Conservation (phyloP, 2,113 vertebrate genomes). For the Machaerirhynchus nigripectus region DNA sequence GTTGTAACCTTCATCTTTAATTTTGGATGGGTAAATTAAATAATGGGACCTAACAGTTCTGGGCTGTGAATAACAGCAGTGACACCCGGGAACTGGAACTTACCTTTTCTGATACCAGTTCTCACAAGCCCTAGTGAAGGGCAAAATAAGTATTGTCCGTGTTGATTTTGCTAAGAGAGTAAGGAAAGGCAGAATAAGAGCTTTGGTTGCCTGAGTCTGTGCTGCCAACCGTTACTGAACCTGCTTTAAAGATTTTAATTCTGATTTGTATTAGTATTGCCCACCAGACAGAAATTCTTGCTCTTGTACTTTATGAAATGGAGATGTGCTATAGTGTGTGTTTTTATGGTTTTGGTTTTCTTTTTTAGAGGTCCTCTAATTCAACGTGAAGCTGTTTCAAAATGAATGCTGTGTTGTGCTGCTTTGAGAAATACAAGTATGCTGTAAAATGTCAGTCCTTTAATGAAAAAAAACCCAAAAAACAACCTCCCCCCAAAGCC, state of each 20-base stretch:
- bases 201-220: background rate
- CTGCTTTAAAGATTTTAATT: background rate
- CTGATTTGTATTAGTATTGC: background rate
- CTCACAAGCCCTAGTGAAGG: background rate
- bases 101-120: background rate
- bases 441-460: background rate
- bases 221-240: background rate
- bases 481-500: background rate
- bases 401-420: background rate
- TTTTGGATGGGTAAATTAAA: background rate
- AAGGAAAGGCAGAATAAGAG: background rate
- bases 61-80: background rate
- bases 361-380: background rate
- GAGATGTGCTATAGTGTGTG: background rate
- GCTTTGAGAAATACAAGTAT: background rate
- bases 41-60: background rate
- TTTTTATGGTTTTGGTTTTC: background rate
- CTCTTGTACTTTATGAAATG: background rate
- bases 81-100: background rate
- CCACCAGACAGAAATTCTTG: background rate
- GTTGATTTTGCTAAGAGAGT: background rate
- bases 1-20: constrained; percentile 6
- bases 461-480: background rate
- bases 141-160: background rate
- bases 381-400: constrained; percentile 1